Evolutionary conservation across 2,113 vertebrate genomes (phyloP).

Genomic region (Leptobrachium leishanense): DNA sequence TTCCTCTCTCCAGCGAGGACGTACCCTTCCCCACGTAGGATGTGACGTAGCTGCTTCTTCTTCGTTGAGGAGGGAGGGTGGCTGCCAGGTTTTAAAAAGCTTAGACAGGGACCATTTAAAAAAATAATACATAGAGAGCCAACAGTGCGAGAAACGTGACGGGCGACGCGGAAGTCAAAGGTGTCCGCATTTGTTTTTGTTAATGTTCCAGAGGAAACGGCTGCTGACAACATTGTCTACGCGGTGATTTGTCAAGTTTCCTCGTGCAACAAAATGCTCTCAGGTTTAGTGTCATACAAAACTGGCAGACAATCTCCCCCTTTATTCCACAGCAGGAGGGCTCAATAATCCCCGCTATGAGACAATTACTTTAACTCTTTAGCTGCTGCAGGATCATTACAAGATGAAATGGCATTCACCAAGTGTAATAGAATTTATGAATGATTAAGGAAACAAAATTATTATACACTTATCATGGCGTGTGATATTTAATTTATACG

Average conservation of each 20-base stretch:
- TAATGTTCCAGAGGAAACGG: conserved; percentile 20
- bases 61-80: neutral
- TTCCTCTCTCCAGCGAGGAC: conserved; percentile 28
- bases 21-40: neutral
- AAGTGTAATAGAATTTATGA: too few species aligned
- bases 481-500: too few species aligned
- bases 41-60: neutral
- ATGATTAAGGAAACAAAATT: too few species aligned
- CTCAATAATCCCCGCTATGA: too few species aligned
- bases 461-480: too few species aligned
- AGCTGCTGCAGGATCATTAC: too few species aligned
- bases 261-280: conserved; percentile 8
- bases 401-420: too few species aligned
- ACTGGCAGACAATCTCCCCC: neutral
- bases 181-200: conserved; percentile 19
- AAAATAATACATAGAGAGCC: conserved; percentile 40
- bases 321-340: too few species aligned
- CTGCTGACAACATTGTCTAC: conserved; percentile 21
- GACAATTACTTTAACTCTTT: too few species aligned
- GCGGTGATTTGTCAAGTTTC: conserved; percentile 28
- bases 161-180: conserved; percentile 2
- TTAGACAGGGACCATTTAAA: conserved; percentile 43
- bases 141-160: conserved; percentile 29
- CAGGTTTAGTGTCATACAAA: neutral
- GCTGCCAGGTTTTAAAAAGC: conserved; percentile 31